Evolutionary conservation across 2,113 vertebrate genomes (phyloP).

Genomic region (Megaleporinus macrocephalus): DNA sequence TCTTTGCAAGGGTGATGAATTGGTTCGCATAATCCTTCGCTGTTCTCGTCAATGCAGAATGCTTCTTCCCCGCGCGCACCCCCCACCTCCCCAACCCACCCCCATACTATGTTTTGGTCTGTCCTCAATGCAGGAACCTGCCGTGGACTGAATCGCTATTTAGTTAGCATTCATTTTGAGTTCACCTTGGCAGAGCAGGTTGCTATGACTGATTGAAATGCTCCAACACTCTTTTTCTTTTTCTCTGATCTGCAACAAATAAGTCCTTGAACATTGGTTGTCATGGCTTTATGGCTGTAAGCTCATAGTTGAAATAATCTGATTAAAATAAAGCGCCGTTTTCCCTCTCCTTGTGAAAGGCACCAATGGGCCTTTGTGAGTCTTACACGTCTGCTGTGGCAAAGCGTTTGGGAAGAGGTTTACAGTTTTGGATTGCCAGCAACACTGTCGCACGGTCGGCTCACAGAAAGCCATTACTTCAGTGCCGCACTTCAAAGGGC

Average conservation of each 20-base stretch:
- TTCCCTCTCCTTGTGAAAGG: slow-evolving; percentile 55
- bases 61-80: background rate
- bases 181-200: slow-evolving; percentile 58
- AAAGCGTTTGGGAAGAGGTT: slow-evolving; percentile 45
- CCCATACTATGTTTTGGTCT: slow-evolving; percentile 24
- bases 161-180: slow-evolving; percentile 58
- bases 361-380: slow-evolving; percentile 54
- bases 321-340: slow-evolving; percentile 65
- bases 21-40: slow-evolving; percentile 34
- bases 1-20: slow-evolving; percentile 39
- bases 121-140: slow-evolving; percentile 30
- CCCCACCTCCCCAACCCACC: background rate
- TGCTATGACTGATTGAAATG: slow-evolving; percentile 57
- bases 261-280: slow-evolving; percentile 64
- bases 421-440: slow-evolving; percentile 54
- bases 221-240: slow-evolving; percentile 48
- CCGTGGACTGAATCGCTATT: slow-evolving; percentile 39
- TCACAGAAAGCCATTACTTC: slow-evolving; percentile 62
- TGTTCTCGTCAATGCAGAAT: slow-evolving; percentile 14
- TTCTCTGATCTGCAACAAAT: slow-evolving; percentile 59
- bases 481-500: slow-evolving; percentile 66
- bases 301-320: slow-evolving; percentile 64
- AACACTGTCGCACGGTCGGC: slow-evolving; percentile 56
- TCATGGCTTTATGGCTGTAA: slow-evolving; percentile 66
- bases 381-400: slow-evolving; percentile 34